Evolutionary conservation across 2,888 invertebrate species (phyloP), one percentile per base, ranked within the genome.

Genomic region (Leptinotarsa peninsularis): DNA sequence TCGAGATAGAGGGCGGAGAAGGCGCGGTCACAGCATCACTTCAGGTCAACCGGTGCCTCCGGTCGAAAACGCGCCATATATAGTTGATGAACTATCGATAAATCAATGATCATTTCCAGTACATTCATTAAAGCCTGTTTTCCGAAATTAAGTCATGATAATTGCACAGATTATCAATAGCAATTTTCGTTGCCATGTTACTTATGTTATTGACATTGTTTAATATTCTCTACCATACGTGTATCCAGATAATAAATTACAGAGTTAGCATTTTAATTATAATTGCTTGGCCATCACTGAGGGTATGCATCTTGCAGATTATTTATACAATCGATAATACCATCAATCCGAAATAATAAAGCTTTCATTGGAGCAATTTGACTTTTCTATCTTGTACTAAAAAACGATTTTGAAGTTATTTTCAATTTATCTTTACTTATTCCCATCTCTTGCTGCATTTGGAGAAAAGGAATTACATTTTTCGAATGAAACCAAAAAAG

Each of bases 401-500:
- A 74, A 60, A 72, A 72, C 66, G 72, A 72, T 50, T 74, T 76
- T 49, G 72, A 66, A 13, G 66, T 74, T 71, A 82, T 80, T 73
- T 82, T 83, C 74, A 74, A 67, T 72, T 67, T 72, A 52, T 23
- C 21, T 67, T 67, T 14, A 74, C 66, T 68, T 68, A 68, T 27
- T 76, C 87, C 4, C 87, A 84, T 21, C 76, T 54, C 33, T 68
- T 72, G 71, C 71, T 76, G 60, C 74, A 76, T 49, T 85, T 86
- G 68, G 86, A 80, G 73, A 87, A 75, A 33, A 77, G 66, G 71
- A 73, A 54, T 71, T 71, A 78, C 50, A 73, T 75, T 67, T 79
- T 74, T 66, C 73, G 74, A 21, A 74, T 76, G 27, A 76, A 76
- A 69, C 76, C 63, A 27, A 27, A 27, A 76, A 76, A 74, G 66